Conservation (phyloP, 2,888 invertebrate species). For the Hipparchia semele region DNA sequence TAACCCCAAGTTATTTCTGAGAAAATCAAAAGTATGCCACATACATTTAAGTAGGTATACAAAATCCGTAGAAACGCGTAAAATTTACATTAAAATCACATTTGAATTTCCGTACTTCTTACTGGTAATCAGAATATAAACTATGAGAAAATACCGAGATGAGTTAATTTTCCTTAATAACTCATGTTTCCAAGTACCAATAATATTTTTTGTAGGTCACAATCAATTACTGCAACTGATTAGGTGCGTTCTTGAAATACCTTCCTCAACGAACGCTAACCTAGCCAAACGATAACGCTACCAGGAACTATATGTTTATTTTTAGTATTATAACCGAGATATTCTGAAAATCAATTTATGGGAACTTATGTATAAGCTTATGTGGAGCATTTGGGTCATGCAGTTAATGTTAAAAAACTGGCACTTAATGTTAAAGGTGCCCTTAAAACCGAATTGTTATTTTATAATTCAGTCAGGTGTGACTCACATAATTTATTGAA, state of each 20-base stretch:
- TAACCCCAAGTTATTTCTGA: constrained; percentile 10
- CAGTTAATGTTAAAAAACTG: background rate
- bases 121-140: constrained; percentile 17
- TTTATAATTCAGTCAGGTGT: no score
- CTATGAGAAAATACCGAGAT: background rate
- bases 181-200: background rate
- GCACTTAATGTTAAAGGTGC: no score
- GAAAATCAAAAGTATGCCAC: constrained; percentile 22
- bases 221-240: background rate
- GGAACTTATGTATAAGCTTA: no score
- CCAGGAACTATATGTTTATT: no score
- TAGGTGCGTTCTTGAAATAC: background rate
- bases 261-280: background rate
- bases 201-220: constrained; percentile 2
- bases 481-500: no score
- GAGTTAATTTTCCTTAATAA: constrained; percentile 13
- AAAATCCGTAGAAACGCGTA: constrained; percentile 22
- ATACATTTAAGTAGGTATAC: constrained; percentile 9
- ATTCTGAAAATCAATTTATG: no score
- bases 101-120: constrained; percentile 13
- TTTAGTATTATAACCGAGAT: no score
- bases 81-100: constrained; percentile 19
- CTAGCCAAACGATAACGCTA: no score
- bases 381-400: no score
- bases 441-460: no score